phyloP scores from a whole-genome alignment of 1,140 invertebrate genomes.

The Orius insidiosus region DNA sequence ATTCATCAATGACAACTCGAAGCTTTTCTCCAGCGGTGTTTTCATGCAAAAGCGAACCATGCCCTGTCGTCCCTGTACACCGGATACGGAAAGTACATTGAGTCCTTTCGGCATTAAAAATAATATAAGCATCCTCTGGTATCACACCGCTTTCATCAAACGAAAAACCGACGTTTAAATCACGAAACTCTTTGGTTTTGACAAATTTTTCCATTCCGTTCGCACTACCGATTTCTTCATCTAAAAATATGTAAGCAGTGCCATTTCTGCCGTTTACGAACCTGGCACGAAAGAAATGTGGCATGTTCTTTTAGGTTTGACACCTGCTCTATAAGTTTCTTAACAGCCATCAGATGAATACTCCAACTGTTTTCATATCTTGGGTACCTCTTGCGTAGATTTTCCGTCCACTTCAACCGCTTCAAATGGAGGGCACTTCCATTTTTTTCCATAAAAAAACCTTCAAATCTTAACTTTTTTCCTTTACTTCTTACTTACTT shows the following conservation, averaged over 20 bases:
- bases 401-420: constrained; percentile 51
- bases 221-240: constrained; percentile 79
- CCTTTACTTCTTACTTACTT: constrained; percentile 31
- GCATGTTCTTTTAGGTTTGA: constrained; percentile 41
- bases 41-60: constrained; percentile 4
- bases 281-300: constrained; percentile 67
- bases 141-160: constrained; percentile 72
- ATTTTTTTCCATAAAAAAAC: constrained; percentile 44
- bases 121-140: constrained; percentile 38
- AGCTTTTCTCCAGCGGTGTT: constrained; percentile 7
- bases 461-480: constrained; percentile 9
- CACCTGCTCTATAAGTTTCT: constrained; percentile 39
- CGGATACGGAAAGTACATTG: constrained; percentile 28
- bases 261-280: constrained; percentile 21
- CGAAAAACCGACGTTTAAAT: constrained; percentile 73
- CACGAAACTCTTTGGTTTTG: constrained; percentile 51
- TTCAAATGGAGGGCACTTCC: constrained; percentile 61
- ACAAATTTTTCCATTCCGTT: constrained; percentile 73
- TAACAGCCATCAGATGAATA: constrained; percentile 60
- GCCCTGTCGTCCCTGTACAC: background rate
- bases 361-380: constrained; percentile 66
- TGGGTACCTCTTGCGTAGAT: constrained; percentile 66
- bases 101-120: constrained; percentile 59
- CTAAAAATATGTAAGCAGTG: constrained; percentile 28
- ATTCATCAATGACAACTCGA: background rate